Base-by-base conservation (phyloP, 2,113 vertebrate genomes). In the Arvicanthis niloticus region DNA sequence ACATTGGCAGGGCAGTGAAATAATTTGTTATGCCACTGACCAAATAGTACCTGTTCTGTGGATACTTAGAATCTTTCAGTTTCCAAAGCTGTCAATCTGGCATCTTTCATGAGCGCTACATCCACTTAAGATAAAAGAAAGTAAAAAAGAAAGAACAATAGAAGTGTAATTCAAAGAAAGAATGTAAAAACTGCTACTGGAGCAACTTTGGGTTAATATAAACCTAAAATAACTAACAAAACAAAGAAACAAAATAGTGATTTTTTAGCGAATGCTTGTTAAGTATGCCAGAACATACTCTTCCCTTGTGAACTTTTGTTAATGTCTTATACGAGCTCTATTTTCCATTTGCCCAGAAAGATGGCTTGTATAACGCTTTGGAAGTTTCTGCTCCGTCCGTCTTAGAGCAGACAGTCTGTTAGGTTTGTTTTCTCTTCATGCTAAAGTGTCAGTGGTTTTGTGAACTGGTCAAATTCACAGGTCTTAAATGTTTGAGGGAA, bases 371-470 rank as follows among this genome's bases (percentile, higher is more conserved):
- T 99, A 99, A 99, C 99, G 99, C 99, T 99, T 99, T 97, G 98
- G 97, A 99, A 99, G 98, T 99, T 99, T 98, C 98, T 98, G 99
- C 99, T 99, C 99, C 97, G 99, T 99, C 99, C 58, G 81, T 85
- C 98, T 98, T 99, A 99, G 98, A 99, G 99, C 99, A 98, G 98
- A 98, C 98, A 98, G 99, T 99, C 99, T 99, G 98, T 99, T 98
- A 98, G 98, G 98, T 99, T 99, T 98, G 98, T 99, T 99, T 99
- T 99, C 98, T 98, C 98, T 99, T 98, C 99, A 99, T 99, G 99
- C 99, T 99, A 98, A 99, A 99, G 99, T 99, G 99, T 99, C 99
- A 99, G 99, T 99, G 99, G 99, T 99, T 99, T 99, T 99, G 99
- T 99, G 99, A 99, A 99, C 99, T 99, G 99, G 99, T 99, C 99